Percentiles rank a stretch among this genome's conserved stretches.
These are phyloP conservation scores for Erpobdella octoculata DNA, from an alignment of 2,888 invertebrate genomes.

Conservation along the genomic window DNA sequence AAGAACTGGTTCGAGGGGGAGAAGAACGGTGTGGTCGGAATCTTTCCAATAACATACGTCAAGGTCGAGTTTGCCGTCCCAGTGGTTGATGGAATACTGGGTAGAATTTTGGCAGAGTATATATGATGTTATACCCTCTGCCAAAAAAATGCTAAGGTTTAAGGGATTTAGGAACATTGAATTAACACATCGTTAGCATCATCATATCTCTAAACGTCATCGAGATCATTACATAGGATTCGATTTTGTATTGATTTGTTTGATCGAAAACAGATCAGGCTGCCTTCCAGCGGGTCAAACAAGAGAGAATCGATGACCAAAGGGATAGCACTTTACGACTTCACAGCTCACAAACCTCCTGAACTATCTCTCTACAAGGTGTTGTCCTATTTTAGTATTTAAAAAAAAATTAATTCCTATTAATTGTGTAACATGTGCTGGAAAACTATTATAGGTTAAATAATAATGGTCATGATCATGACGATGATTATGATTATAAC, in stretches of 20 bases:
- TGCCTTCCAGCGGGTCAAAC: no score
- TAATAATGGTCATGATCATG: no score
- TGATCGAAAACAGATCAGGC: neutral
- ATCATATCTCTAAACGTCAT: neutral
- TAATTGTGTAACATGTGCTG: no score
- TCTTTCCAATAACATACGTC: conserved; percentile 24
- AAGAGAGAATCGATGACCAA: neutral
- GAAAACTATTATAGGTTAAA: no score
- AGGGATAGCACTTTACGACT: neutral
- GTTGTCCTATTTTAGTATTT: neutral
- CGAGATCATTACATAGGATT: no score
- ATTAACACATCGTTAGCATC: conserved; percentile 11
- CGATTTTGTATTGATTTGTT: neutral
- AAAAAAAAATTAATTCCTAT: no score
- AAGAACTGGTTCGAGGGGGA: conserved; percentile 20
- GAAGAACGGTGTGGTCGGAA: neutral
- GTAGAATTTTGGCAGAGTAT: no score
- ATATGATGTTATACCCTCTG: no score
- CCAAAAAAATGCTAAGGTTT: no score
- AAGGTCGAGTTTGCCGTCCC: neutral
- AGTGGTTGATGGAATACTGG: no score
- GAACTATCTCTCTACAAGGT: conserved; percentile 1
- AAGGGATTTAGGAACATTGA: no score
- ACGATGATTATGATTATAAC: no score
- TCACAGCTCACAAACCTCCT: neutral